Base-by-base conservation (phyloP, 1,140 invertebrate genomes). In the Portunus trituberculatus region DNA sequence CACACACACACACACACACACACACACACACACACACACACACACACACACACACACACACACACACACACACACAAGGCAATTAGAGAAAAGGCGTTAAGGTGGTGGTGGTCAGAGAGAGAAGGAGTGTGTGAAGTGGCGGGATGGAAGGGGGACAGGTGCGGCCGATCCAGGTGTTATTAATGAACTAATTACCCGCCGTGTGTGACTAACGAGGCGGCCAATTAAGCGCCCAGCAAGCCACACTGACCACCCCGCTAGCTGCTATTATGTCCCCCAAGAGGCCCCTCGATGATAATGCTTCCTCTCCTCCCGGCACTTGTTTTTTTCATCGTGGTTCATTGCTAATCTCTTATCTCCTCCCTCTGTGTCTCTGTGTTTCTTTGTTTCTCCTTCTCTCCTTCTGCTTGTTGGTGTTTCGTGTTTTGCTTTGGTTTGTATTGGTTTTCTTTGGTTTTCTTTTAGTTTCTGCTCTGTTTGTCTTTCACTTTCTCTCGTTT, bases 171-270 rank as follows among this genome's bases (percentile, higher is more conserved):
- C 12, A 20, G 20, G 67, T 76, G 52, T 91, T 32, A 91, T 91
- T 91, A 91, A 91, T 76, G 52, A 52, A 39, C 52, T 91, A 91
- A 91, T 91, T 91, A 91, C 90, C 46, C 4, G 52, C 2, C 59
- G 52, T 76, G 90, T 67, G 90, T 91, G 52, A 91, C 90, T 91
- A 91, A 91, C 90, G 90, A 91, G 90, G 90, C 16, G 32, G 52
- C 76, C 52, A 91, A 91, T 91, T 91, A 91, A 76, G 90, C 67
- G 20, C 20, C 67, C 67, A 7, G 6, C 20, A 12, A 76, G 67
- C 20, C 67, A 25, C 16, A 20, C 12, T 76, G 67, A 76, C 67
- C 67, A 76, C 87, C 31, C 91, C 4, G 25, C 90, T 31, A 0
- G 0, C 45, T 6, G 14, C 0, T 12, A 14, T 52, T 59, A 10